phyloP scores from a whole-genome alignment of 2,888 invertebrate species.

The Phyllotreta cruciferae region DNA sequence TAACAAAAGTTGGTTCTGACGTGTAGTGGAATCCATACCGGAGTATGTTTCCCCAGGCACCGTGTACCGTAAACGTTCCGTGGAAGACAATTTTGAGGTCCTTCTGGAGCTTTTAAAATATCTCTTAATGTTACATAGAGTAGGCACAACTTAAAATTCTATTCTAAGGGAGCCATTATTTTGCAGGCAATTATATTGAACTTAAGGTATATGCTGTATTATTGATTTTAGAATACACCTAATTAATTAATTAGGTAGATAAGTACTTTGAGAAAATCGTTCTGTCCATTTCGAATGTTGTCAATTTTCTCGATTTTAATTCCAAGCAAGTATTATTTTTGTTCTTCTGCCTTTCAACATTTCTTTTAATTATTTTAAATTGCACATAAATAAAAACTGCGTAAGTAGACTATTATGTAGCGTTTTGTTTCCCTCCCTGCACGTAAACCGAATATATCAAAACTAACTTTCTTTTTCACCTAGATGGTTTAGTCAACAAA shows the following conservation, averaged over 20 bases:
- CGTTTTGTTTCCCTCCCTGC: slow-evolving; percentile 3
- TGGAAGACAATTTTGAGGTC: slow-evolving; percentile 38
- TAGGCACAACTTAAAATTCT: neutral
- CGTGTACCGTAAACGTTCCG: slow-evolving; percentile 38
- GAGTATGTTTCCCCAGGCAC: slow-evolving; percentile 34
- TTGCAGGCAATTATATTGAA: too few relatives aligned
- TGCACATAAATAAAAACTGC: too few relatives aligned
- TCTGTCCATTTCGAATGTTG: too few relatives aligned
- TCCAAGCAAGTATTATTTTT: too few relatives aligned
- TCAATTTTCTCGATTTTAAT: too few relatives aligned
- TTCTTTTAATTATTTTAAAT: too few relatives aligned
- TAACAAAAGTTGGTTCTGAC: slow-evolving; percentile 44
- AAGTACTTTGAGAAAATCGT: too few relatives aligned
- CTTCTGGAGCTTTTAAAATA: neutral
- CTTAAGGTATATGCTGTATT: neutral
- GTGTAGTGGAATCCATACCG: slow-evolving; percentile 44
- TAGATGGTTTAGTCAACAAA: slow-evolving; percentile 34
- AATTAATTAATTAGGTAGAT: too few relatives aligned
- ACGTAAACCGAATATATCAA: slow-evolving; percentile 24
- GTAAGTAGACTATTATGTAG: too few relatives aligned
- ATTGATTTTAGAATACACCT: too few relatives aligned
- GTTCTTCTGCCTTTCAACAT: too few relatives aligned
- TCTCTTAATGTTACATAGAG: neutral
- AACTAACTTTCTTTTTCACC: slow-evolving; percentile 40
- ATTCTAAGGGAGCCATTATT: neutral